Evolutionary conservation across 2,888 invertebrate genomes (phyloP), one percentile per base, ranked within the genome.

Genomic region (Creontiades dilutus): DNA sequence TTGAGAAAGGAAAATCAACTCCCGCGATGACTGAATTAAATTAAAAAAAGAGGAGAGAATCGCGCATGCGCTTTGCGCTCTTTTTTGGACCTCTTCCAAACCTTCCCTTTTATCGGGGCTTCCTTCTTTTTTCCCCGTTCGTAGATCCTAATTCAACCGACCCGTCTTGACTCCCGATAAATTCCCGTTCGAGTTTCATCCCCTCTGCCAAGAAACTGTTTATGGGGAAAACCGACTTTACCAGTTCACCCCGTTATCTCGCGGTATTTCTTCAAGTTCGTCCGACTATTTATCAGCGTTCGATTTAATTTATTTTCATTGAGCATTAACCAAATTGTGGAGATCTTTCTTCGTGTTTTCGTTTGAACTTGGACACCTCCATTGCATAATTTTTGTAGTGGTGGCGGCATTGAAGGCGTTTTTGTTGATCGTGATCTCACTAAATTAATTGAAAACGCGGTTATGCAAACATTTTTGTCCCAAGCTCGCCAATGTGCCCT

Each of bases 201-300:
- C 57, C n/a, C 68, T 23, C 12, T 19, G 68, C 68, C 68, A 68
- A 68, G 68, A 68, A 68, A 27, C 23, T 68, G 68, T 68, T 68
- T 68, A 68, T 19, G 52, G 13, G 23, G 68, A 23, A n/a, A n/a
- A 68, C 7, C 11, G 68, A 23, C 23, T 23, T 11, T 12, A 61
- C 5, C 68, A 13, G 23, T 13, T 19, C 7, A 23, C 12, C 23
- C 23, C 68, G 68, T 19, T 61, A 61, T 61, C n/a, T n/a, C 61
- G 61, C n/a, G 19, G 61, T 16, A 61, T 61, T 61, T 61, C 19
- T n/a, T 9, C 1, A 61, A 19, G 61, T 68, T 68, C 12, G 3
- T 12, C 68, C 23, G 23, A 5, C 68, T 23, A 68, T 23, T 68
- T 23, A 23, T 68, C 68, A 68, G 27, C 68, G 68, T 68, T 7